Conservation (phyloP, 2,113 vertebrate species). For the Catagonus wagneri region DNA sequence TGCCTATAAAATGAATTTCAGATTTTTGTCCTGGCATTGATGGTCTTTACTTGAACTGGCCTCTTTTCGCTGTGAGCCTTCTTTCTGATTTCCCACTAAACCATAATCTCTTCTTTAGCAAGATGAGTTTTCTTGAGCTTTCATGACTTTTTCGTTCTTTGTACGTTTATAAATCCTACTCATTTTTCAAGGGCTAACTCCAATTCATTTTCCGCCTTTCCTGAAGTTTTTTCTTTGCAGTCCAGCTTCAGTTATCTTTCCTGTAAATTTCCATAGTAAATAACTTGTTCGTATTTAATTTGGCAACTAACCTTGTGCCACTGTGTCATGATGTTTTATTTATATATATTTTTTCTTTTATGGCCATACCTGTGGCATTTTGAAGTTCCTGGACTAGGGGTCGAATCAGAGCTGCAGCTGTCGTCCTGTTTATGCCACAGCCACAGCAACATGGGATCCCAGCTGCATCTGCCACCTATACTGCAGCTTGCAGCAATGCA, state of each 20-base stretch:
- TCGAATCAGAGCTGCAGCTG: no score
- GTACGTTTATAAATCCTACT: background rate
- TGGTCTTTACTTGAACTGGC: background rate
- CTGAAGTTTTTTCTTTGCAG: background rate
- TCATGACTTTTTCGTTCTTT: background rate
- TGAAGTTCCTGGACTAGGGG: no score
- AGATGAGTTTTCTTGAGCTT: background rate
- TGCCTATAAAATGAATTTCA: background rate
- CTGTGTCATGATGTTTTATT: background rate
- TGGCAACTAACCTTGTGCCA: background rate
- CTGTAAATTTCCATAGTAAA: background rate
- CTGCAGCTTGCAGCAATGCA: no score
- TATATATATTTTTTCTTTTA: background rate
- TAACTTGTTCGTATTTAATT: slow-evolving; percentile 19
- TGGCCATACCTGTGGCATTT: no score
- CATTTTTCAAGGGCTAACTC: background rate
- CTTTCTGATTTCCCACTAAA: background rate
- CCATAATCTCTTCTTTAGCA: background rate
- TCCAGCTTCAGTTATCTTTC: background rate
- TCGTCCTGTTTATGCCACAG: no score
- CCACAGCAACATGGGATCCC: no score
- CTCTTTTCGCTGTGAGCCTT: background rate
- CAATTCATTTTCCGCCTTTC: background rate
- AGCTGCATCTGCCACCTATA: no score
- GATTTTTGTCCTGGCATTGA: background rate